Evolutionary conservation across 2,797 vertebrate genomes (phyloP).

Genomic region (Hydrophis major): DNA sequence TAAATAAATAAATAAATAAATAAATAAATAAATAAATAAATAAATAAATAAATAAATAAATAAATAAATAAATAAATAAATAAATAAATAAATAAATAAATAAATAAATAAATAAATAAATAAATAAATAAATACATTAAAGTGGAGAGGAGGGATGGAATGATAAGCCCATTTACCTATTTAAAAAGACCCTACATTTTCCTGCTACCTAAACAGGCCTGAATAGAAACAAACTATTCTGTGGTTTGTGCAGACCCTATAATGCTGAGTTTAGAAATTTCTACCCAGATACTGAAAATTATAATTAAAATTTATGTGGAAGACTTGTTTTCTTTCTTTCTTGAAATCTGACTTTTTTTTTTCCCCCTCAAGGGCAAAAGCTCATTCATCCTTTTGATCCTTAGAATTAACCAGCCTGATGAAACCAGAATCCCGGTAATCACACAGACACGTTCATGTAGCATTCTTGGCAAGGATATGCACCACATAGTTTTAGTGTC

Average conservation of each 20-base stretch:
- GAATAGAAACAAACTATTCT: neutral
- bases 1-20: neutral
- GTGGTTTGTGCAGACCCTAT: neutral
- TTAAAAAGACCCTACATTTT: neutral
- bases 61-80: neutral
- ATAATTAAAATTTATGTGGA: neutral
- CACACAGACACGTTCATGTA: neutral
- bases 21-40: neutral
- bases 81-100: neutral
- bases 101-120: neutral
- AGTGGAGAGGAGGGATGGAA: neutral
- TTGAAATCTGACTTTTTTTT: neutral
- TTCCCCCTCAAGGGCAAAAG: neutral
- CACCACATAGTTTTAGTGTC: neutral
- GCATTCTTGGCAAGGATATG: neutral
- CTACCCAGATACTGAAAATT: neutral
- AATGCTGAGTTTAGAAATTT: neutral
- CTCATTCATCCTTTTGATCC: neutral
- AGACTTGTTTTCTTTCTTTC: neutral
- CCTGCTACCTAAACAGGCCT: neutral
- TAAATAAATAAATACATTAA: neutral
- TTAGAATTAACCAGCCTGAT: neutral
- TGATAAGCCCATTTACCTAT: neutral
- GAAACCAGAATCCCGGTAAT: neutral
- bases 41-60: neutral